Percentiles rank a stretch among this genome's conserved stretches.
Evolutionary conservation across 2,797 vertebrate species (phyloP).

Genomic region (Scomberomorus guttatus): DNA sequence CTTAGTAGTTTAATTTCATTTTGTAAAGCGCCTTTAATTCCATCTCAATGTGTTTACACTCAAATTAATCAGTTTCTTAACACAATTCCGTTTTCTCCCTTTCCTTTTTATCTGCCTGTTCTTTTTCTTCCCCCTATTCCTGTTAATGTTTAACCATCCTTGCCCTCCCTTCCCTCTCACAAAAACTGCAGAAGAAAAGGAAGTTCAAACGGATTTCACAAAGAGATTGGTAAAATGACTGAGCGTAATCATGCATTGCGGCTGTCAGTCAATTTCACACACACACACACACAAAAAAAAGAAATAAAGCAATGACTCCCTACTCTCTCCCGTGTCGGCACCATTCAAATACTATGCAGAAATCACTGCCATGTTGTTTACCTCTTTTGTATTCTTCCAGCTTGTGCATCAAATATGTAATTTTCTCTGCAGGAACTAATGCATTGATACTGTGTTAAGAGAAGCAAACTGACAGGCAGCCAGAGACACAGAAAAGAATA

Average conservation of each 20-base stretch:
- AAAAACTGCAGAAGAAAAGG: slow-evolving; percentile 38
- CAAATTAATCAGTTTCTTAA: slow-evolving; percentile 12
- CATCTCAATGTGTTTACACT: slow-evolving; percentile 14
- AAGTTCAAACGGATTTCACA: slow-evolving; percentile 24
- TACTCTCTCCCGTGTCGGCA: slow-evolving; percentile 31
- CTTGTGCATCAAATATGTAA: slow-evolving; percentile 51
- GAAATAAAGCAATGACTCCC: slow-evolving; percentile 6
- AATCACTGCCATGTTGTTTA: slow-evolving; percentile 48
- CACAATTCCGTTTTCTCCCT: slow-evolving; percentile 1
- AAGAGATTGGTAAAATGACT: slow-evolving; percentile 20
- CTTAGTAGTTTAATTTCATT: slow-evolving; percentile 31
- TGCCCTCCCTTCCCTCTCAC: slow-evolving; percentile 34
- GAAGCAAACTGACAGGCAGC: slow-evolving; percentile 48
- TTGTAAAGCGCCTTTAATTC: slow-evolving; percentile 25
- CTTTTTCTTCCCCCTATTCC: slow-evolving; percentile 50
- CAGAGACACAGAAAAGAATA: slow-evolving; percentile 20
- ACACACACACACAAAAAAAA: slow-evolving; percentile 1
- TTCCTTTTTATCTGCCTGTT: slow-evolving; percentile 39
- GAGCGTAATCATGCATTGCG: slow-evolving; percentile 12
- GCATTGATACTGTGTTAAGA: slow-evolving; percentile 39
- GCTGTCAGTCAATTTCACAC: slow-evolving; percentile 39
- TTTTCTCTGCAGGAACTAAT: slow-evolving; percentile 62
- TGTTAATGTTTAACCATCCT: slow-evolving; percentile 55
- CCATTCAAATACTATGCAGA: slow-evolving; percentile 30
- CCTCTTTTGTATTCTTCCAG: slow-evolving; percentile 48